Percentiles rank a stretch among this genome's conserved stretches.
phyloP scores from a whole-genome alignment of 2,888 invertebrate species.

The Callosobruchus maculatus region DNA sequence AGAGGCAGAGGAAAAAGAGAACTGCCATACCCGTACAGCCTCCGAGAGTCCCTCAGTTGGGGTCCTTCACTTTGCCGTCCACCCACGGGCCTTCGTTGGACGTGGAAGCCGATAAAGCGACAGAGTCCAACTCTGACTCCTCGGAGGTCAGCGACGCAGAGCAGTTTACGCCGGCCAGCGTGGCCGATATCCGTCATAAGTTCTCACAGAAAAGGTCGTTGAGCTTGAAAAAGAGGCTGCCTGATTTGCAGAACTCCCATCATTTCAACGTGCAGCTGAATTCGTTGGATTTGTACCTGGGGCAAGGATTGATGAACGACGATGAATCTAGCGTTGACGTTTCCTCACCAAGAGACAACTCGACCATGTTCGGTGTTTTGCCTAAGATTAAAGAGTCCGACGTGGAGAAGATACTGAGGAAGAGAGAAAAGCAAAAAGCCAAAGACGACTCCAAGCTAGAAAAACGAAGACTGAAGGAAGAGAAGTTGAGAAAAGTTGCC shows the following conservation, averaged over 20 bases:
- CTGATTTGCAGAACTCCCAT: slow-evolving; percentile 56
- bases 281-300: slow-evolving; percentile 44
- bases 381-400: slow-evolving; percentile 56
- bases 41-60: slow-evolving; percentile 55
- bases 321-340: slow-evolving; percentile 65
- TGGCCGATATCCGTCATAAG: slow-evolving; percentile 39
- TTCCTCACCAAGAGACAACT: slow-evolving; percentile 64
- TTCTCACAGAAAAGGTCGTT: slow-evolving; percentile 48
- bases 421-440: slow-evolving; percentile 64
- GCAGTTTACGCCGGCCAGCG: slow-evolving; percentile 33
- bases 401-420: slow-evolving; percentile 59
- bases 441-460: slow-evolving; percentile 70
- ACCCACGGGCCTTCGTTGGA: slow-evolving; percentile 42
- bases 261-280: slow-evolving; percentile 46
- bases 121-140: slow-evolving; percentile 47
- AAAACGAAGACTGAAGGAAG: slow-evolving; percentile 67
- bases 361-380: slow-evolving; percentile 52
- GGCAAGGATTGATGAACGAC: slow-evolving; percentile 54
- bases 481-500: slow-evolving; percentile 58
- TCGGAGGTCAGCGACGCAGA: slow-evolving; percentile 45
- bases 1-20: slow-evolving; percentile 69
- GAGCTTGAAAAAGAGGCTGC: slow-evolving; percentile 47
- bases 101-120: slow-evolving; percentile 40
- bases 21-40: slow-evolving; percentile 83
- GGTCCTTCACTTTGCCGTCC: slow-evolving; percentile 41